These are phyloP conservation scores for Reinhardtius hippoglossoides DNA, from an alignment of 2,113 vertebrate species.

Conservation along the genomic window DNA sequence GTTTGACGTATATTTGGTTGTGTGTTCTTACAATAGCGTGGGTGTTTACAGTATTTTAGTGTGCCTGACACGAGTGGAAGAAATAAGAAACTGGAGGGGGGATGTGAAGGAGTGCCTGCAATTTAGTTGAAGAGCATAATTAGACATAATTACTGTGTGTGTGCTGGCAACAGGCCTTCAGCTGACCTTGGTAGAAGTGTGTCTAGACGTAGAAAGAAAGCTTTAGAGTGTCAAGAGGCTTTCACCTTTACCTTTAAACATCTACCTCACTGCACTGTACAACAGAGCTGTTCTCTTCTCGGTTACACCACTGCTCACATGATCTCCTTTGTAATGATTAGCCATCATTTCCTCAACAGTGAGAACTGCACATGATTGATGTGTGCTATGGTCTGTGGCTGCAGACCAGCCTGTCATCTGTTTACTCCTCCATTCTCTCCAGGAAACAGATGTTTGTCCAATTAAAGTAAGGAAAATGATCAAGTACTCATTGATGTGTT, in stretches of 20 bases:
- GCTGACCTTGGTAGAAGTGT: conserved; percentile 19
- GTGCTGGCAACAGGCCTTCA: neutral
- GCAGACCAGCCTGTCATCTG: neutral
- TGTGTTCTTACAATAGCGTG: neutral
- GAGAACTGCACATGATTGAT: conserved; percentile 6
- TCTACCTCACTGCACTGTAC: neutral
- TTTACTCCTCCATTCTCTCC: neutral
- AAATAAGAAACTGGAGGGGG: neutral
- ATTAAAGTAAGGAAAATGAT: neutral
- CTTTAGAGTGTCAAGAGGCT: neutral
- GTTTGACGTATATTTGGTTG: neutral
- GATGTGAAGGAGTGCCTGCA: conserved; percentile 32
- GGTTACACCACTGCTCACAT: neutral
- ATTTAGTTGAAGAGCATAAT: conserved; percentile 54
- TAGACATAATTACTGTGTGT: conserved; percentile 51
- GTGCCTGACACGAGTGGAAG: neutral
- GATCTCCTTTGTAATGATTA: conserved; percentile 19
- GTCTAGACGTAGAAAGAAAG: neutral
- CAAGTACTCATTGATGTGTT: neutral
- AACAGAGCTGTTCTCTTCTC: neutral
- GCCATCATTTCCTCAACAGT: neutral
- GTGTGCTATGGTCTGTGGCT: neutral
- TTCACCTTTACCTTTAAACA: conserved; percentile 3
- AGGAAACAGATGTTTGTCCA: neutral
- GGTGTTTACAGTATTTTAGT: conserved; percentile 3